Conservation (phyloP, 2,113 vertebrate genomes). For the Festucalex cinctus region DNA sequence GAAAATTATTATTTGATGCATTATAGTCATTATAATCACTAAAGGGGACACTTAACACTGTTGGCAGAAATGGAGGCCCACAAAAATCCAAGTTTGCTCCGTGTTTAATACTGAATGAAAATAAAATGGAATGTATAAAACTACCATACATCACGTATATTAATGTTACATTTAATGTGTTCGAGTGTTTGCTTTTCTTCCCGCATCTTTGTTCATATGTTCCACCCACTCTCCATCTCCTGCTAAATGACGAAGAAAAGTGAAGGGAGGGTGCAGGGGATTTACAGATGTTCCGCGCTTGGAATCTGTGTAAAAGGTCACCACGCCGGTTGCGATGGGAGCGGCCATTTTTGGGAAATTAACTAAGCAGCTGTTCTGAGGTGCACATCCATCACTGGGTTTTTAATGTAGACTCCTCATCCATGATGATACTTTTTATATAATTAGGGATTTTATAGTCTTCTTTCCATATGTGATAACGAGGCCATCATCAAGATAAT, state of each 20-base stretch:
- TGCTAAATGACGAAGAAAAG: constrained; percentile 25
- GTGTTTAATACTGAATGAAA: not conserved
- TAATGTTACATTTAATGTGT: too few relatives aligned
- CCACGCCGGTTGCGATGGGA: constrained; percentile 31
- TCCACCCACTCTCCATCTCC: constrained; percentile 9
- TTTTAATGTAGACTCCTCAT: too few relatives aligned
- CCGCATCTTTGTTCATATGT: not conserved
- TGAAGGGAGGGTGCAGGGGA: constrained; percentile 14
- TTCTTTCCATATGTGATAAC: too few relatives aligned
- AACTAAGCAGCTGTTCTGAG: constrained; percentile 50
- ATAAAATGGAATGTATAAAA: not conserved
- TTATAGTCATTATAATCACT: too few relatives aligned
- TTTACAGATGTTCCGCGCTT: constrained; percentile 66
- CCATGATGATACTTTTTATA: too few relatives aligned
- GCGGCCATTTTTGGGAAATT: constrained; percentile 49
- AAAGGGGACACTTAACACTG: not conserved
- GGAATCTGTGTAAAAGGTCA: constrained; percentile 75
- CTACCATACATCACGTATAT: too few relatives aligned
- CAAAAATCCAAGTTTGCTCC: not conserved
- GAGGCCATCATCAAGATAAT: too few relatives aligned
- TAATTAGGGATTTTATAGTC: too few relatives aligned
- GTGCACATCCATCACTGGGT: constrained; percentile 22
- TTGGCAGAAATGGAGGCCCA: not conserved
- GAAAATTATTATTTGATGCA: too few relatives aligned
- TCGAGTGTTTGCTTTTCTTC: not conserved